These are phyloP conservation scores for Nansenia antarctica DNA, from an alignment of 2,113 vertebrate genomes.

Conservation along the genomic window DNA sequence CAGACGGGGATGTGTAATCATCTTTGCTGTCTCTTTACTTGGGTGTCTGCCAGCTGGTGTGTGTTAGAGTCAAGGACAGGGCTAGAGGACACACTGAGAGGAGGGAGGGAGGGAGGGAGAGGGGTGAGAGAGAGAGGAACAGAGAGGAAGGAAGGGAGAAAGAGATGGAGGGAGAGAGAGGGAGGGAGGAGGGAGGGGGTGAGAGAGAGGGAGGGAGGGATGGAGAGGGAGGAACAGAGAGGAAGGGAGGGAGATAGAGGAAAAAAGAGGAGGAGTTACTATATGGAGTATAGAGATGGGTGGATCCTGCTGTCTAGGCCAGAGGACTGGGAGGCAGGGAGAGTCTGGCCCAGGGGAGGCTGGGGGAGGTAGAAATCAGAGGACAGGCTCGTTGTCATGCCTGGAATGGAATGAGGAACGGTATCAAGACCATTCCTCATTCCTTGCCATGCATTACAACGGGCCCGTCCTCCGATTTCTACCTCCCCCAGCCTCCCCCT, in stretches of 20 bases:
- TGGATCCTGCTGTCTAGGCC: background rate
- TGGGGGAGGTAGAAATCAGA: background rate
- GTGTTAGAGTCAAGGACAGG: slow-evolving; percentile 82
- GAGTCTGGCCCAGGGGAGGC: background rate
- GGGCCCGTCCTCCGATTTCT: no score
- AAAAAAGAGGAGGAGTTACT: slow-evolving; percentile 1
- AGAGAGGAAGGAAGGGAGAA: background rate
- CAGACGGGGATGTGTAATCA: slow-evolving; percentile 15
- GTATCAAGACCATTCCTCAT: no score
- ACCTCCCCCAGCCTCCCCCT: no score
- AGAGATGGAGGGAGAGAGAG: slow-evolving; percentile 14
- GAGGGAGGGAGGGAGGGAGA: slow-evolving; percentile 74
- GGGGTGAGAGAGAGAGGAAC: slow-evolving; percentile 29
- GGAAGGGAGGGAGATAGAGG: slow-evolving; percentile 10
- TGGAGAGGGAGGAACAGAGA: slow-evolving; percentile 8
- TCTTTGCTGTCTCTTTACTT: slow-evolving; percentile 62
- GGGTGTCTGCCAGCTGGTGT: slow-evolving; percentile 76
- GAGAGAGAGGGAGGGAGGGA: background rate
- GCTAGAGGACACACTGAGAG: slow-evolving; percentile 62
- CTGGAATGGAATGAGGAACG: no score
- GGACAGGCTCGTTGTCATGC: background rate
- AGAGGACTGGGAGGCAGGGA: background rate
- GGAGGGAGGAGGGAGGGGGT: slow-evolving; percentile 60
- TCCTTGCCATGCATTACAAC: no score
- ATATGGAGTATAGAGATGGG: background rate